Evolutionary conservation across 2,113 vertebrate species (phyloP), one percentile per base, ranked within the genome.

Genomic region (Lasiurus borealis): DNA sequence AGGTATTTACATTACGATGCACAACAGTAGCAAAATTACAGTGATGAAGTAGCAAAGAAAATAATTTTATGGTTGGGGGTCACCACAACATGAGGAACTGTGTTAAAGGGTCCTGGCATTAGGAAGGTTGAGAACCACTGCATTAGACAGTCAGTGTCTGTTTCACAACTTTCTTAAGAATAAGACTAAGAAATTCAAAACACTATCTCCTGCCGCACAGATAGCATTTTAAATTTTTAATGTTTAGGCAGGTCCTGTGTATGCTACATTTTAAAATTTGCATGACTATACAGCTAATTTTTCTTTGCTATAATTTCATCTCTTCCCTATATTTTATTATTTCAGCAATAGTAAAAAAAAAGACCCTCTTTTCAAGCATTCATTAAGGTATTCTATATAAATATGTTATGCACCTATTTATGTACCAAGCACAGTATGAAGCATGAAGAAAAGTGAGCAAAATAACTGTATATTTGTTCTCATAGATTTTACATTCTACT

Each of bases 311-410:
- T 62, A 64, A 72, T 88, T 93, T 23, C 18, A 89, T 12, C 10
- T 19, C 0, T 64, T 86, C 13, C 48, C 36, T 77, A 50, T 76
- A 44, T 21, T 76, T 29, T 3, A 57, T 88, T 72, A 85, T 62
- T 91, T 87, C 18, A 84, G 11, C 40, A 50, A 75, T 27, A 76
- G 9, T 36, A 62, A 59, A 93, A 94, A 94, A 94, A 92, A 54
- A 25, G 62, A 75, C 14, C 1, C 25, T 50, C 50, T 82, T 75
- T 31, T 80, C 34, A 44, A 18, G 77, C 40, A 80, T 78, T 77
- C 15, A 46, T 52, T 80, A 6, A 31, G 27, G n/a, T 85, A 52
- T 69, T 83, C 8, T 23, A 69, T 40, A 29, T 25, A 59, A 81
- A 90, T 44, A 6, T 10, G 72, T 48, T 81, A 72, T 34, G 6